Base-by-base conservation (phyloP, 1,140 invertebrate species). In the Scaptodrosophila lebanonensis region DNA sequence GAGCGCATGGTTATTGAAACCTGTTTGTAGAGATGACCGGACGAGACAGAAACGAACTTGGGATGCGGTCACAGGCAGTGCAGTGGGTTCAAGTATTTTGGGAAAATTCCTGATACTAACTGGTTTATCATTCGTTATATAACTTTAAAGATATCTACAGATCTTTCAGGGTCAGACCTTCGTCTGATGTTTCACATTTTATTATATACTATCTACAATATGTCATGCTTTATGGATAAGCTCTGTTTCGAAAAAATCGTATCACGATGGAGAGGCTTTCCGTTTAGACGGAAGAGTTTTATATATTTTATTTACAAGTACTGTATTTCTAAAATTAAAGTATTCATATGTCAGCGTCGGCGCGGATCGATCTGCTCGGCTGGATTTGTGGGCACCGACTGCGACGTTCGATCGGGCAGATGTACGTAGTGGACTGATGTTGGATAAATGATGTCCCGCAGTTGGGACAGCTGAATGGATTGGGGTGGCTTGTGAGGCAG, bases 401-500 rank as follows among this genome's bases (percentile, higher is more conserved):
- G n/a, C n/a, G n/a, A n/a, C n/a, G n/a, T n/a, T n/a, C n/a, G n/a
- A n/a, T n/a, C 40, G 9, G 51, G 44, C 8, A 8, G 15, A 1
- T 61, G 54, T 3, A 62, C 15, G 15, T 66, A 66, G 12, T 32
- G 18, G 4, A 36, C 20, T 1, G 66, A 57, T 2, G 16, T 76
- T 22, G 71, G 66, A 16, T 76, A 75, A 20, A 75, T 42, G 11
- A 76, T 53, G 32, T 35, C 15, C 1, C 60, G 53, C 5, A 59
- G 20, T 3, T 38, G 29, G 4, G 69, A 63, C 1, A 5, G 0
- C 18, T 73, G 43, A 8, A 38, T 15, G 2, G 44, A 50, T 9
- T 44, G 52, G n/a, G 15, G 4, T 8, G 22, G 22, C 22, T 25
- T 3, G 22, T 25, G 22, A 9, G 32, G 12, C 3, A n/a, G 7